A percentile compares a stretch with the other conserved stretches of the same genome.
Evolutionary conservation across 2,888 invertebrate genomes (phyloP).

Genomic region (Eupithecia pulchellata): DNA sequence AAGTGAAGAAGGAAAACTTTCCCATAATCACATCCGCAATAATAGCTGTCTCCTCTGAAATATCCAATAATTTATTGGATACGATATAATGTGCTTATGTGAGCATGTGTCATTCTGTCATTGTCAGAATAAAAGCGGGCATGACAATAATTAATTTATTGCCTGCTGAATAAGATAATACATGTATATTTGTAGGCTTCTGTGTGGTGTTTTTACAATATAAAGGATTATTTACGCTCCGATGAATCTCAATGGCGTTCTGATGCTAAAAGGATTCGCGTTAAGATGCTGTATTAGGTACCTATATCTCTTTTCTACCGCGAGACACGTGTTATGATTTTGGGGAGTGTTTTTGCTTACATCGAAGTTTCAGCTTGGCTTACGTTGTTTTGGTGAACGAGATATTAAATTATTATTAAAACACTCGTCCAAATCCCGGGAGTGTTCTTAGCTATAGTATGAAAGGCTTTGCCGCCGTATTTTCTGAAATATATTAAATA

Average conservation of each 20-base stretch:
- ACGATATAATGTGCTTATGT: slow-evolving; percentile 1
- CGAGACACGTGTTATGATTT: background rate
- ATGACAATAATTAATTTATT: background rate
- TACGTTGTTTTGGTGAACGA: no score
- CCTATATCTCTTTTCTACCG: background rate
- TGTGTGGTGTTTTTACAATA: background rate
- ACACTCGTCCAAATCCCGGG: no score
- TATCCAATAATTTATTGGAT: background rate
- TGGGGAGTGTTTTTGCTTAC: no score
- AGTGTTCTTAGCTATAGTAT: no score
- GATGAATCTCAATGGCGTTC: background rate
- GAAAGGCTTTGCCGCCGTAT: no score
- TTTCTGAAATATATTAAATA: no score
- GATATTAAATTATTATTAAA: no score
- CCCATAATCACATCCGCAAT: background rate
- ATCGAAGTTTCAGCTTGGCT: no score
- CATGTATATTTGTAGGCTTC: background rate
- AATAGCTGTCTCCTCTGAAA: background rate
- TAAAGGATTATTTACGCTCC: background rate
- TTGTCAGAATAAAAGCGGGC: background rate
- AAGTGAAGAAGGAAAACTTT: background rate
- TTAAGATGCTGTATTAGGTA: background rate
- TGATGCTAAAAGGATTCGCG: background rate
- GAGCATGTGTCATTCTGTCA: slow-evolving; percentile 1
- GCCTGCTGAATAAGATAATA: background rate